These are phyloP conservation scores for Drosophila aff. DNA, from an alignment of 1,140 invertebrate genomes.

Conservation along the genomic window DNA sequence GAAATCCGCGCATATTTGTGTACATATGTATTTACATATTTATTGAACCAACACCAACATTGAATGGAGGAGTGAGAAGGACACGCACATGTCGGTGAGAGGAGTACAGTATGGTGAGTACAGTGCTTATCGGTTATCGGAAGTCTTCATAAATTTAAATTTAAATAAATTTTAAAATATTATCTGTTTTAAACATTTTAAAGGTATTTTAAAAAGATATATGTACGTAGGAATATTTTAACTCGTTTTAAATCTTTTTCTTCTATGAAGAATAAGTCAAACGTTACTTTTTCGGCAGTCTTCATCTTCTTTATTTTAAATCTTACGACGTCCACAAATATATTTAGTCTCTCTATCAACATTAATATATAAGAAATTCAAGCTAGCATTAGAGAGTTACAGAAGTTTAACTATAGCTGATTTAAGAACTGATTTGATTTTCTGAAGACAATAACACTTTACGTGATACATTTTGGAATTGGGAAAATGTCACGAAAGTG, in stretches of 20 bases:
- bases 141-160: neutral
- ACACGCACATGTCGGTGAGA: slow-evolving; percentile 19
- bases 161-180: neutral
- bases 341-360: neutral
- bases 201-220: neutral
- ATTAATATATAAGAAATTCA: neutral
- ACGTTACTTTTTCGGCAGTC: neutral
- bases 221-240: neutral
- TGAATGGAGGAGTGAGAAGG: slow-evolving; percentile 18
- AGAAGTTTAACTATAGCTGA: neutral
- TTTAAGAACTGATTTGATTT: neutral
- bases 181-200: no score
- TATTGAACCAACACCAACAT: slow-evolving; percentile 48
- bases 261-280: slow-evolving; percentile 1
- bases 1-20: slow-evolving; percentile 14
- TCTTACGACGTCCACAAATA: neutral
- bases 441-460: neutral
- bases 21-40: slow-evolving; percentile 10
- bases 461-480: neutral
- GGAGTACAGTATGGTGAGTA: slow-evolving; percentile 19
- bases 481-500: slow-evolving; percentile 1
- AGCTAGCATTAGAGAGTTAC: neutral
- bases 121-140: slow-evolving; percentile 5
- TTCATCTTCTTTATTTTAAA: neutral
- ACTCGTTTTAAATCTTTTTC: slow-evolving; percentile 3